These are phyloP conservation scores for Arbacia lixula DNA, from an alignment of 53 echinoderm and acorn worm species.

Conservation along the genomic window DNA sequence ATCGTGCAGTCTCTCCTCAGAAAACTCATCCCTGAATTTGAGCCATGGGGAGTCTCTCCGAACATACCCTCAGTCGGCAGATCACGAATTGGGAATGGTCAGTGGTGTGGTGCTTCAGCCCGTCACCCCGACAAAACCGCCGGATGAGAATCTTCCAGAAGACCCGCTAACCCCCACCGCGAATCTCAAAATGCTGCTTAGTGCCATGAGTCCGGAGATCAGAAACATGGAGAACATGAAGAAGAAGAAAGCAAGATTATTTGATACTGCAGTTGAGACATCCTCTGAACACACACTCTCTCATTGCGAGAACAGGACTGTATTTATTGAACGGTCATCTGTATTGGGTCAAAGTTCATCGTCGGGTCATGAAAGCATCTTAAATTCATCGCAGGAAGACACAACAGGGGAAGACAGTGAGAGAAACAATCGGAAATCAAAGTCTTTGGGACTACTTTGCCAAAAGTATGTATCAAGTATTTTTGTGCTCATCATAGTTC, in stretches of 20 bases:
- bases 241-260: conserved; percentile 75
- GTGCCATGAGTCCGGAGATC: conserved; percentile 82
- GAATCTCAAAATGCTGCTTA: conserved; percentile 90
- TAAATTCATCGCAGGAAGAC: conserved; percentile 64
- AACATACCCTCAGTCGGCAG: not conserved
- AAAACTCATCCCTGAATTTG: not conserved
- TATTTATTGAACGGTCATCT: too few species aligned
- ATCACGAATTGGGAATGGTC: too few species aligned
- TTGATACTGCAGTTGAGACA: conserved; percentile 66
- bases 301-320: not conserved
- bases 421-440: conserved; percentile 75
- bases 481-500: too few species aligned
- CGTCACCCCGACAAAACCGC: conserved; percentile 73
- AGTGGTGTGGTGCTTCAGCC: conserved; percentile 34
- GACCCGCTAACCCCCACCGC: conserved; percentile 89
- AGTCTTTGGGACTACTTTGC: conserved; percentile 82
- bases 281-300: conserved; percentile 50
- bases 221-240: conserved; percentile 79
- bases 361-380: not conserved
- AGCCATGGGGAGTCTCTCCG: not conserved
- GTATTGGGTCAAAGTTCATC: not conserved
- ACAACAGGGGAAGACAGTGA: conserved; percentile 65
- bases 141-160: conserved; percentile 6
- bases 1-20: not conserved
- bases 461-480: conserved; percentile 80